Base-by-base conservation (phyloP, 1,140 invertebrate species). In the Neodiprion virginianus region DNA sequence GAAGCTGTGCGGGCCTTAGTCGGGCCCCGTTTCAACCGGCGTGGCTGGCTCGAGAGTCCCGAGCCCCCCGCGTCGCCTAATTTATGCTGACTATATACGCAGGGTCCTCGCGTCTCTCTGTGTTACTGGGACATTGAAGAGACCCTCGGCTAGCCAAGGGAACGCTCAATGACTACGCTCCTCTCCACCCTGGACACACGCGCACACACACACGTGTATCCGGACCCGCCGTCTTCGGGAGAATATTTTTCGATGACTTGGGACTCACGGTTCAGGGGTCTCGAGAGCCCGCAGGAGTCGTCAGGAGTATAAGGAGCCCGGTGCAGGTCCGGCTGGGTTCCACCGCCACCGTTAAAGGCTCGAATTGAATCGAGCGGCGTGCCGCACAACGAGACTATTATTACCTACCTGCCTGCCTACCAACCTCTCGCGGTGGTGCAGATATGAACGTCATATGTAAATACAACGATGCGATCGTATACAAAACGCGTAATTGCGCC, bases 41-140 rank as follows among this genome's bases (percentile, higher is more conserved):
- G 69, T 76, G 75, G 61, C 75, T 61, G 72, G 74, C 28, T 75
- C 76, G 72, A 76, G 76, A 79, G 74, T 76, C 78, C 76, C 74
- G 71, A 77, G 78, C 78, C 78, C 77, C 78, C 78, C 75, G 78
- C 76, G 73, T 79, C 75, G 76, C 61, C 61, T 79, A 77, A 79
- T 80, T 80, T 78, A 79, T 79, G 40, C 73, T 74, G 74, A 76
- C 77, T 71, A 71, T 75, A 74, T 75, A 75, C 69, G 61, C 75
- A 73, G 74, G 53, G 11, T 17, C 74, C 73, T 74, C 48, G 70
- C 53, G 12, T 65, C 61, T 69, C 67, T 47, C 67, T 47, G 70
- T 71, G 70, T 71, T 71, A 49, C 70, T 48, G 23, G 70, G n/a
- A 47, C 23, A 17, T 50, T 71, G 70, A 50, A 71, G 70, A 50